Conservation (phyloP, 1,140 invertebrate species). For the Aphidius gifuensis region DNA sequence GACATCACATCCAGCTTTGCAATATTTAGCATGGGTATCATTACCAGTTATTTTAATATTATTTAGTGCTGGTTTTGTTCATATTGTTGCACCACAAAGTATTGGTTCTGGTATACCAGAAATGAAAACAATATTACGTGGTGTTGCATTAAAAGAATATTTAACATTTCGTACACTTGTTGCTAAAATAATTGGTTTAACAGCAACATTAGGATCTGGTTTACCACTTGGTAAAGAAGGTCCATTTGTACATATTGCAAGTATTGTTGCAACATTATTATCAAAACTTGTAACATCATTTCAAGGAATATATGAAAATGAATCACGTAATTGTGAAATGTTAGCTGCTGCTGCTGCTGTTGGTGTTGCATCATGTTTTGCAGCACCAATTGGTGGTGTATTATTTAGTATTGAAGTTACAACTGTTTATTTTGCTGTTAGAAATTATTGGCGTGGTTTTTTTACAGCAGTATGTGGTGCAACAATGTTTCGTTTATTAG, state of each 20-base stretch:
- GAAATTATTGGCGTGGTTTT: conserved; percentile 99
- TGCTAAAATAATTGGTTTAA: conserved; percentile 92
- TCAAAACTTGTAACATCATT: conserved; percentile 92
- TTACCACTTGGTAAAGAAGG: conserved; percentile 97
- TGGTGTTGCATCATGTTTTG: conserved; percentile 93
- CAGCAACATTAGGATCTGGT: conserved; percentile 92
- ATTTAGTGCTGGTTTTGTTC: conserved; percentile 92
- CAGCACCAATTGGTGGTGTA: conserved; percentile 93
- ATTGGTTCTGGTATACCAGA: conserved; percentile 98
- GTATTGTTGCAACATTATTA: conserved; percentile 89
- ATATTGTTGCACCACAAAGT: conserved; percentile 90
- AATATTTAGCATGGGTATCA: conserved; percentile 88
- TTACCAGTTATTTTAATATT: conserved; percentile 85
- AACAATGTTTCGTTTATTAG: conserved; percentile 87
- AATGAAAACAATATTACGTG: conserved; percentile 98
- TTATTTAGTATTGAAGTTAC: conserved; percentile 99
- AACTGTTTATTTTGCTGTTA: conserved; percentile 95
- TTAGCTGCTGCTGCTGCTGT: conserved; percentile 93
- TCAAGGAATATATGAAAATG: conserved; percentile 91
- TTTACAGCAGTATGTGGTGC: conserved; percentile 97
- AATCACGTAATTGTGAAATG: conserved; percentile 92
- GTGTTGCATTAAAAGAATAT: conserved; percentile 96
- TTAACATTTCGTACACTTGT: conserved; percentile 92
- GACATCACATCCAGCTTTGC: conserved; percentile 71
- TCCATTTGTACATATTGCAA: conserved; percentile 96